Conservation (phyloP, 2,888 invertebrate genomes). For the Pterostichus madidus region DNA sequence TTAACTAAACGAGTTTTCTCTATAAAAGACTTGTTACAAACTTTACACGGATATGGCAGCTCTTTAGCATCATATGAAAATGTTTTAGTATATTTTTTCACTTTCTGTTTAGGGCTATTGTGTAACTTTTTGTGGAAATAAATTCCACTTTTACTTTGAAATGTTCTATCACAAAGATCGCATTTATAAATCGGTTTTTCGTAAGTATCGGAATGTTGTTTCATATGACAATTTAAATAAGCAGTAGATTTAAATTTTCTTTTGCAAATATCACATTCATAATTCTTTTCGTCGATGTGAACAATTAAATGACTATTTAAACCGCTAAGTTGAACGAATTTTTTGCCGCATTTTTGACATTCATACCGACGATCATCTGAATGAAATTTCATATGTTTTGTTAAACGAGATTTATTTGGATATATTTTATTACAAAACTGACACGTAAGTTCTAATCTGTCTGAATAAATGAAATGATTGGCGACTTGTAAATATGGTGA, state of each 20-base stretch:
- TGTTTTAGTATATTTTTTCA: background rate
- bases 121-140: background rate
- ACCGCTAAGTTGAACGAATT: background rate
- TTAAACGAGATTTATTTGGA: too few species aligned
- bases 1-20: background rate
- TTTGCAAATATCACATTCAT: conserved; percentile 30
- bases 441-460: background rate
- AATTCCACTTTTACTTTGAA: background rate
- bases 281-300: conserved; percentile 4
- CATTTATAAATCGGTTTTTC: background rate
- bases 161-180: background rate
- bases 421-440: conserved; percentile 28
- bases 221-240: conserved; percentile 9
- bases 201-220: background rate
- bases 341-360: conserved; percentile 14
- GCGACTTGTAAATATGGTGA: too few species aligned
- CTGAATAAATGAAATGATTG: background rate
- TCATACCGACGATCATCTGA: too few species aligned
- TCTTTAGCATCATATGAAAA: background rate
- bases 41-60: background rate
- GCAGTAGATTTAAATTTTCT: conserved; percentile 1
- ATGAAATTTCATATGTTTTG: too few species aligned
- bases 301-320: background rate
- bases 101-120: background rate
- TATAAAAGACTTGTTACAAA: conserved; percentile 25